A percentile compares a stretch with the other conserved stretches of the same genome.
Conservation (phyloP, 1,140 invertebrate species). For the Polyergus mexicanus region DNA sequence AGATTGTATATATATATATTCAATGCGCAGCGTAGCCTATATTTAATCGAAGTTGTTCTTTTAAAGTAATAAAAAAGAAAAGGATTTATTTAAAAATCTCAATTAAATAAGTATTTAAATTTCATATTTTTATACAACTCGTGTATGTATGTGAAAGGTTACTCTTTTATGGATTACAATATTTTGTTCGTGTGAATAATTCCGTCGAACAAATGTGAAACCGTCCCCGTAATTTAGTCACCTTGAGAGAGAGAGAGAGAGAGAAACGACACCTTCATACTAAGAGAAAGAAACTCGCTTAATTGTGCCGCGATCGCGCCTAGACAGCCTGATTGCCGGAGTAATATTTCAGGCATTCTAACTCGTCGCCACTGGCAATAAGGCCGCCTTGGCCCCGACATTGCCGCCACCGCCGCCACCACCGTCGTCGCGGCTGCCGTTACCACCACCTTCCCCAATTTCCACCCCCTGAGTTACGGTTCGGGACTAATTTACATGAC, state of each 20-base stretch:
- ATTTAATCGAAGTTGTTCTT: background rate
- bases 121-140: background rate
- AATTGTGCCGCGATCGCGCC: constrained; percentile 34
- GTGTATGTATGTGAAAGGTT: background rate
- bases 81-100: background rate
- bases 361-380: constrained; percentile 59
- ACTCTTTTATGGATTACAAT: background rate
- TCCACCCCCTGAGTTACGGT: constrained; percentile 67
- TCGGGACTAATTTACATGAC: constrained; percentile 75
- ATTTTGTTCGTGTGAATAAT: background rate
- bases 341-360: constrained; percentile 73
- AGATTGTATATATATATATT: constrained; percentile 1
- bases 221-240: constrained; percentile 12
- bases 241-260: background rate
- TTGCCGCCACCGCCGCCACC: background rate
- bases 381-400: constrained; percentile 37
- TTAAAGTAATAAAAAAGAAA: background rate
- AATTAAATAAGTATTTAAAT: constrained; percentile 1
- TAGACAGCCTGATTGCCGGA: constrained; percentile 40
- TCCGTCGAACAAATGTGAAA: background rate
- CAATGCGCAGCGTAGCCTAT: background rate
- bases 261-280: background rate
- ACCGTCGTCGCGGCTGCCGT: background rate
- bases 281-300: constrained; percentile 48
- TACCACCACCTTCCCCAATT: constrained; percentile 28